Base-by-base conservation (phyloP, 1,140 invertebrate species). In the Lordiphosa clarofinis region DNA sequence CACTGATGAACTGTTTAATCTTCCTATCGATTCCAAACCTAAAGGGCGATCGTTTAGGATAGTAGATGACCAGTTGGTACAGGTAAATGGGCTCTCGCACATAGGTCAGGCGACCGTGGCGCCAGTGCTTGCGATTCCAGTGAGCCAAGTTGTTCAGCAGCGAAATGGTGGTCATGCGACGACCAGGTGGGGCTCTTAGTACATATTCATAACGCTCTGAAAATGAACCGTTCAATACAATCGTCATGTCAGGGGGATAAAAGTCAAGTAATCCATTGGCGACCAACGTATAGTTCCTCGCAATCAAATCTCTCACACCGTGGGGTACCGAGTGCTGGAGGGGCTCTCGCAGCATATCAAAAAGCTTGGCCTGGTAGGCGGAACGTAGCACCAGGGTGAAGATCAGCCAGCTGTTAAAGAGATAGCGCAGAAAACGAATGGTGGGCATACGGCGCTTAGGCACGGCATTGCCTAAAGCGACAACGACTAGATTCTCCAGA, bases 291-390 rank as follows among this genome's bases (percentile, higher is more conserved):
- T 84, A 82, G 42, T 84, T 82, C 4, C 62, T 37, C 8, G 0
- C 2, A 21, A 76, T 48, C 10, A 82, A 15, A 0, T 53, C 73
- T 0, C 24, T 8, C 1, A 82, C 8, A 0, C 73, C 58, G 5
- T 24, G 6, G 10, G 76, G 76, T 44, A 81, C n/a, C 2, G 50
- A 44, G 11, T 53, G 40, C 1, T 56, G 36, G 1, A 42, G 52
- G 1, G 31, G 43, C 10, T 39, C 31, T 5, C 75, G 75, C 11
- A 81, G 54, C 9, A 82, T 60, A 21, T 82, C 57, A 21, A 76
- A 82, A 9, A 82, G 38, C 2, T 81, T 81, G 3, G 78, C 78
- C 56, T 82, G 76, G 6, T 82, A 82, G 28, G 76, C 76, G 9
- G 71, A 64, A 1, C 76, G 59, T 43, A 82, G 46, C 4, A 82